Conservation (phyloP, 2,797 vertebrate species). For the Lemur catta region DNA sequence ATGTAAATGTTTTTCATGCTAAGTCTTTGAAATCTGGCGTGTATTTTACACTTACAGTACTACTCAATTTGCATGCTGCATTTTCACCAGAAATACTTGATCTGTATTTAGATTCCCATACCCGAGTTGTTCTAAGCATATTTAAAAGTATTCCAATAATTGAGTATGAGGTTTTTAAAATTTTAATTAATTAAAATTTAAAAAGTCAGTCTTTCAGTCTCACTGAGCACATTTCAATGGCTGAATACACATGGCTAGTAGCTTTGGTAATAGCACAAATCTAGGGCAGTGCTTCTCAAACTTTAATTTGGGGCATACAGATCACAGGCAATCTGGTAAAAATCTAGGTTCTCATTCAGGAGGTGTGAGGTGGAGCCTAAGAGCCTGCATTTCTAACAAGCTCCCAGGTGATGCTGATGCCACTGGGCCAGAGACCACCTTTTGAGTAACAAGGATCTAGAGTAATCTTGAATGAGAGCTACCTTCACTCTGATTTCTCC, state of each 20-base stretch:
- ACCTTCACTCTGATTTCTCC: not conserved
- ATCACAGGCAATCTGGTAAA: not conserved
- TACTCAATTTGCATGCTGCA: not conserved
- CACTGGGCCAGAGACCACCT: too few relatives aligned
- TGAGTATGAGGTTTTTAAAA: not conserved
- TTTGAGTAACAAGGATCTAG: not conserved
- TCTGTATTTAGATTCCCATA: not conserved
- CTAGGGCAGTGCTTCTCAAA: not conserved
- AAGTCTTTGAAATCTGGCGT: not conserved
- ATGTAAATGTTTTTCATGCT: not conserved
- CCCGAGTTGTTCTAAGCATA: not conserved
- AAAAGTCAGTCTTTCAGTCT: not conserved
- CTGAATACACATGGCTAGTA: not conserved
- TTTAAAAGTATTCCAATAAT: not conserved
- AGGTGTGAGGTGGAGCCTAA: not conserved
- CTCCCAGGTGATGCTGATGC: not conserved
- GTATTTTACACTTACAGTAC: not conserved
- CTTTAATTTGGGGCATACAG: not conserved
- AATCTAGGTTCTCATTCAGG: not conserved
- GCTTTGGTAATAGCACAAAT: not conserved
- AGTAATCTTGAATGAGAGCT: not conserved
- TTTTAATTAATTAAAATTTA: not conserved
- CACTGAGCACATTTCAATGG: not conserved
- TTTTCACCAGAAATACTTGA: constrained; percentile 18
- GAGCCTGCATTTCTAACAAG: not conserved